Evolutionary conservation across 2,113 vertebrate genomes (phyloP).

Genomic region (Strix aluco): DNA sequence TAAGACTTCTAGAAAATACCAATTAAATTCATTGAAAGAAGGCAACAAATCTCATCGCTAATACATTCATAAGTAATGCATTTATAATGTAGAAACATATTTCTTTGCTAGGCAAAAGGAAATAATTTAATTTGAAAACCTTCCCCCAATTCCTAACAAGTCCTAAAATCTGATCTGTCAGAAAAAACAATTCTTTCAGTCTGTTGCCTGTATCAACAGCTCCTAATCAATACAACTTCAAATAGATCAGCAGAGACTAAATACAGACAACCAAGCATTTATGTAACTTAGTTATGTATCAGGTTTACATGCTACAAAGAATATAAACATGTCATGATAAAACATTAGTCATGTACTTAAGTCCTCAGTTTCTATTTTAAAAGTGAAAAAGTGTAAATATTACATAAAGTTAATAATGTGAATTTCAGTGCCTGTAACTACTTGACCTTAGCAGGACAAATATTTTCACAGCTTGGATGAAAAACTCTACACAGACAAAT

Average conservation of each 20-base stretch:
- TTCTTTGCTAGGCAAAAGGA: background rate
- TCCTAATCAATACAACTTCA: background rate
- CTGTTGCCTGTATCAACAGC: background rate
- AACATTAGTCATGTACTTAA: background rate
- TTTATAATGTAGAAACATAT: background rate
- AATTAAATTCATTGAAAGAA: background rate
- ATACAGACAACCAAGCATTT: background rate
- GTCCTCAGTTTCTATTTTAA: background rate
- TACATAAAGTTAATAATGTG: background rate
- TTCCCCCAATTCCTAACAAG: background rate
- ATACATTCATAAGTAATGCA: background rate
- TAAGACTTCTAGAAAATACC: background rate
- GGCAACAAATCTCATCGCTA: background rate
- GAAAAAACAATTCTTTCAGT: background rate
- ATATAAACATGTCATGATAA: background rate
- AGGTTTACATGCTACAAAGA: background rate
- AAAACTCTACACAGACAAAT: background rate
- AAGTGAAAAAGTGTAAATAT: background rate
- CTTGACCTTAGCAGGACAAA: background rate
- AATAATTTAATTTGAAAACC: background rate
- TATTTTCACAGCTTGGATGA: background rate
- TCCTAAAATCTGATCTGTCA: background rate
- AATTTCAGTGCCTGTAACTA: background rate
- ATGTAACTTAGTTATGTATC: background rate
- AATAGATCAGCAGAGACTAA: background rate